phyloP scores from a whole-genome alignment of 2,113 vertebrate species.

The Pitta sordida region DNA sequence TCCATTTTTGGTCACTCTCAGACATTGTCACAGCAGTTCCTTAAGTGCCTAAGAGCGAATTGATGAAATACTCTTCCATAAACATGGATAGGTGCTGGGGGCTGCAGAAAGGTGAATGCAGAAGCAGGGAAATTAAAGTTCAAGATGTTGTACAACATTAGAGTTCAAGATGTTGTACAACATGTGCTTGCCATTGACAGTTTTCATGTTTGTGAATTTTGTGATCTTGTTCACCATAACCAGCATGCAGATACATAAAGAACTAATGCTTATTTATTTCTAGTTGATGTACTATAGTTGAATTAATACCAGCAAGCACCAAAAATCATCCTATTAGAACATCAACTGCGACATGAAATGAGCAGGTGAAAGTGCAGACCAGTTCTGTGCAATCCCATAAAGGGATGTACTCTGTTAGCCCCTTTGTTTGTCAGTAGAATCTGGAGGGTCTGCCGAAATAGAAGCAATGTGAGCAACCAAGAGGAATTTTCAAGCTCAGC shows the following conservation, averaged over 20 bases:
- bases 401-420: background rate
- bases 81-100: background rate
- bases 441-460: background rate
- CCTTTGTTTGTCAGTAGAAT: background rate
- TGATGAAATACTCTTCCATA: background rate
- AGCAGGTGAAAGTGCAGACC: background rate
- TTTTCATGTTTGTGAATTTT: slow-evolving; percentile 18
- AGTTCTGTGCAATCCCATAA: background rate
- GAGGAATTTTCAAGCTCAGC: background rate
- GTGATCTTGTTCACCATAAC: slow-evolving; percentile 7
- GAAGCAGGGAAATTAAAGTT: slow-evolving; percentile 8
- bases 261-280: background rate
- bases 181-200: background rate
- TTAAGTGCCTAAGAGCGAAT: background rate
- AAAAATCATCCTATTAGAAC: background rate
- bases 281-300: background rate
- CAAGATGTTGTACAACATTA: no score
- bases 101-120: background rate
- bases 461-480: fast-evolving
- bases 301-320: slow-evolving; percentile 9
- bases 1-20: background rate
- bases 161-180: background rate
- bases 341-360: background rate
- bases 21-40: background rate
- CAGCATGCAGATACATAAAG: slow-evolving; percentile 18